Conservation (phyloP, 2,797 vertebrate species). For the Danio jaintianensis region DNA sequence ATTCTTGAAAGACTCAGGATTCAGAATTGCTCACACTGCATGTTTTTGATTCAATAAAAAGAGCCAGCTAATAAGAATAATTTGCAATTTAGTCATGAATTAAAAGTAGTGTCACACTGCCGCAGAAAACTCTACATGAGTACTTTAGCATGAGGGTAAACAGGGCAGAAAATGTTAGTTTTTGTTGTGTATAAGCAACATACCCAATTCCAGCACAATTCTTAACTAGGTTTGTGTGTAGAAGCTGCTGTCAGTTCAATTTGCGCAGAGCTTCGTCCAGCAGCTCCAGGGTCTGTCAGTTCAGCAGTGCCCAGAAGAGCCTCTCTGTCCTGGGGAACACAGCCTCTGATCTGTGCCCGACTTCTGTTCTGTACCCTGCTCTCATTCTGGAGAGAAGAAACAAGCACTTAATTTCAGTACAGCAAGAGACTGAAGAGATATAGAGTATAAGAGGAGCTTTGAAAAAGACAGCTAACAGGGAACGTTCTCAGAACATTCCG, state of each 20-base stretch:
- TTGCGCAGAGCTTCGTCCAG: conserved; percentile 14
- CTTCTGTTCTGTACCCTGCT: conserved; percentile 13
- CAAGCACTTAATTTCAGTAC: conserved; percentile 21
- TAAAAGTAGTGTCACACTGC: background rate
- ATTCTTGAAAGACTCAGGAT: too few relatives aligned
- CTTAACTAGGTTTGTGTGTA: conserved; percentile 18
- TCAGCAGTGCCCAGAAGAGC: conserved; percentile 52
- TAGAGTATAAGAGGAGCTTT: background rate
- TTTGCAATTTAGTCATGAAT: background rate
- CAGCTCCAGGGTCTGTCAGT: conserved; percentile 39
- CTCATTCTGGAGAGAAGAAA: conserved; percentile 17
- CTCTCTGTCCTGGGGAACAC: conserved; percentile 3
- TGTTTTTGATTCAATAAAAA: background rate
- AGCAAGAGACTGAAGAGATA: background rate
- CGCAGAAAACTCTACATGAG: background rate
- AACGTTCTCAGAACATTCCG: too few relatives aligned
- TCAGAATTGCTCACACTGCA: background rate
- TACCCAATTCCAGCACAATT: background rate
- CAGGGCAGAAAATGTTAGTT: background rate
- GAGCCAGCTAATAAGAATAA: too few relatives aligned
- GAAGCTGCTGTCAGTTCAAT: conserved; percentile 49
- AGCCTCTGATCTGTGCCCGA: conserved; percentile 19
- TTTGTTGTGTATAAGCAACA: background rate
- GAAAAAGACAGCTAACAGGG: background rate
- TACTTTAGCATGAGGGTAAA: background rate